Evolutionary conservation across 2,888 invertebrate genomes (phyloP).

Genomic region (Tupiocoris notatus): DNA sequence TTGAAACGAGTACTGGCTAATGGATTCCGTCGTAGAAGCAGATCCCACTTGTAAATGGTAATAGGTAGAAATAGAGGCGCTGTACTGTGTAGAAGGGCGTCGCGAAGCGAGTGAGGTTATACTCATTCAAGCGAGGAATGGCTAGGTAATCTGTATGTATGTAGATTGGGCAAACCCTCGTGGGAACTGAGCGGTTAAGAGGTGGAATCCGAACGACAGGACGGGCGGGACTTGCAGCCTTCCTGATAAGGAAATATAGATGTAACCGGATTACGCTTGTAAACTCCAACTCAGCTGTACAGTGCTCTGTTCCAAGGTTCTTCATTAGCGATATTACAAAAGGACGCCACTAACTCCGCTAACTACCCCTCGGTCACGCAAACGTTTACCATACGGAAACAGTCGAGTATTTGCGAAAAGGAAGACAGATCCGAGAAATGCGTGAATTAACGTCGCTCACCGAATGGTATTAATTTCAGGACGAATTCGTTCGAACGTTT

Average conservation of each 20-base stretch:
- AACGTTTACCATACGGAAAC: background rate
- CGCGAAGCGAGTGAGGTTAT: background rate
- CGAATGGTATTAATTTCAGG: no score
- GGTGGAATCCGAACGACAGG: background rate
- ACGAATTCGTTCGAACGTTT: no score
- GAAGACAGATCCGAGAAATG: background rate
- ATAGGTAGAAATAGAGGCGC: constrained; percentile 17
- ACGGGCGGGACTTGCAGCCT: background rate
- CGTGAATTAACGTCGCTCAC: no score
- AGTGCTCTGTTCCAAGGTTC: background rate
- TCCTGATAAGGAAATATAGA: constrained; percentile 36
- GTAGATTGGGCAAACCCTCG: constrained; percentile 32
- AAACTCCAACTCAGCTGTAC: constrained; percentile 11
- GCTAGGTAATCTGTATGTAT: constrained; percentile 34
- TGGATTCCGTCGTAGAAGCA: constrained; percentile 24
- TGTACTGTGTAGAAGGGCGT: background rate
- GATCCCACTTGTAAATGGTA: constrained; percentile 38
- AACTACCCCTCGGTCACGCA: background rate
- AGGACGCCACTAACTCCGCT: background rate
- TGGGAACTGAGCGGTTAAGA: background rate
- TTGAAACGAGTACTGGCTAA: constrained; percentile 28
- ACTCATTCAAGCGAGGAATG: background rate
- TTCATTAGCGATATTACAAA: background rate
- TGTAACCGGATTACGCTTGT: constrained; percentile 36
- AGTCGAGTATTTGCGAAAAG: background rate